Evolutionary conservation across 1,140 invertebrate species (phyloP).

Genomic region (Rhizoglyphus robini): DNA sequence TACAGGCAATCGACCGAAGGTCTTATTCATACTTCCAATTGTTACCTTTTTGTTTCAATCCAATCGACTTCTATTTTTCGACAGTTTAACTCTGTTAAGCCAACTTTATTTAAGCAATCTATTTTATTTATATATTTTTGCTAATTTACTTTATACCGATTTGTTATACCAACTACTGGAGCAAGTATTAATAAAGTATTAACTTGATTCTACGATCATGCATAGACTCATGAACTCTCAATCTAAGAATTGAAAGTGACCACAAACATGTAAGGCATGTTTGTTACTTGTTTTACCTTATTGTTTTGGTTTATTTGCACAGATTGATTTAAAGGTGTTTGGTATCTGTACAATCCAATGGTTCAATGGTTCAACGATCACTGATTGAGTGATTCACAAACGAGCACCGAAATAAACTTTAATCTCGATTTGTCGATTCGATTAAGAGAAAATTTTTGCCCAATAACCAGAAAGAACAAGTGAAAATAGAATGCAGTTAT

Average conservation of each 20-base stretch:
- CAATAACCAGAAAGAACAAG: too few relatives aligned
- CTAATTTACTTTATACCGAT: conserved; percentile 5
- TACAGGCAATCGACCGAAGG: neutral
- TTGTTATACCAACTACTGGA: neutral
- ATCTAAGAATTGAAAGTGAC: neutral
- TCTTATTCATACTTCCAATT: neutral
- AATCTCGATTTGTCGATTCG: neutral
- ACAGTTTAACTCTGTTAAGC: neutral
- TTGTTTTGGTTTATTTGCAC: neutral
- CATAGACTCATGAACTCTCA: neutral
- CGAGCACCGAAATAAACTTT: neutral
- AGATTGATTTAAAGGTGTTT: neutral
- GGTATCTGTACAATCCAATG: neutral
- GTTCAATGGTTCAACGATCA: neutral
- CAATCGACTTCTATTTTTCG: neutral
- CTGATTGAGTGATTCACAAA: neutral
- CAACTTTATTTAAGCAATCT: neutral
- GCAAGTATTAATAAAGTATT: conserved; percentile 13
- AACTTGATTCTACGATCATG: neutral
- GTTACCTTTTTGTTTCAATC: neutral
- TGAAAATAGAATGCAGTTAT: too few relatives aligned
- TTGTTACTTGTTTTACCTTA: too few relatives aligned
- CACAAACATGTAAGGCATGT: neutral
- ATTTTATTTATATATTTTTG: conserved; percentile 8
- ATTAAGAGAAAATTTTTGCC: neutral